Evolutionary conservation across 2,888 invertebrate genomes (phyloP).

Genomic region (Elegia similella): DNA sequence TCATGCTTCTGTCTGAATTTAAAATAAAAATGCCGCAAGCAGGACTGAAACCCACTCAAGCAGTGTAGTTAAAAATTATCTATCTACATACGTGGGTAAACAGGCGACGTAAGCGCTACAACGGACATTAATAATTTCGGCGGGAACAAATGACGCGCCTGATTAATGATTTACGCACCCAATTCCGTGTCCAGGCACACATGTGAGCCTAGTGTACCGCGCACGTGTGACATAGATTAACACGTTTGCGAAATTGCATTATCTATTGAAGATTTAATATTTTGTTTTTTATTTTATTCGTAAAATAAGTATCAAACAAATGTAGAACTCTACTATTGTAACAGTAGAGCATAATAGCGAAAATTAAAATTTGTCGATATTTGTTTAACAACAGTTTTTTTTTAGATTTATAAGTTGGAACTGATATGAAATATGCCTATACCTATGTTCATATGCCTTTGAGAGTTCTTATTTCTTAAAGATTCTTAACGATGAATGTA

Average conservation of each 20-base stretch:
- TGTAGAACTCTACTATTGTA: too few relatives aligned
- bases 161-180: conserved; percentile 78
- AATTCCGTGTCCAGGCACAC: conserved; percentile 58
- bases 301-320: neutral
- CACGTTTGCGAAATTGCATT: neutral
- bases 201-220: conserved; percentile 8
- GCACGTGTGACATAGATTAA: conserved; percentile 15
- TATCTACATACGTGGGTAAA: conserved; percentile 1
- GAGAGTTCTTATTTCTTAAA: neutral
- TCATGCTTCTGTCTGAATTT: too few relatives aligned
- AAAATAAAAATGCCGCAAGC: neutral
- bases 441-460: too few relatives aligned
- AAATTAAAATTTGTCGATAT: too few relatives aligned
- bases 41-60: neutral
- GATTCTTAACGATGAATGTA: too few relatives aligned
- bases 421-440: neutral
- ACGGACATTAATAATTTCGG: conserved; percentile 74
- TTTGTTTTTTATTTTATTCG: neutral
- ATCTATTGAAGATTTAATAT: neutral
- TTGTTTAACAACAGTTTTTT: too few relatives aligned
- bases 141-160: conserved; percentile 76
- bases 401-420: neutral
- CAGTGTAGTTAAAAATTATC: conserved; percentile 1
- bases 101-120: conserved; percentile 51
- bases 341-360: too few relatives aligned